phyloP scores from a whole-genome alignment of 2,797 vertebrate species.

The Cynodonichthys magdalenae region DNA sequence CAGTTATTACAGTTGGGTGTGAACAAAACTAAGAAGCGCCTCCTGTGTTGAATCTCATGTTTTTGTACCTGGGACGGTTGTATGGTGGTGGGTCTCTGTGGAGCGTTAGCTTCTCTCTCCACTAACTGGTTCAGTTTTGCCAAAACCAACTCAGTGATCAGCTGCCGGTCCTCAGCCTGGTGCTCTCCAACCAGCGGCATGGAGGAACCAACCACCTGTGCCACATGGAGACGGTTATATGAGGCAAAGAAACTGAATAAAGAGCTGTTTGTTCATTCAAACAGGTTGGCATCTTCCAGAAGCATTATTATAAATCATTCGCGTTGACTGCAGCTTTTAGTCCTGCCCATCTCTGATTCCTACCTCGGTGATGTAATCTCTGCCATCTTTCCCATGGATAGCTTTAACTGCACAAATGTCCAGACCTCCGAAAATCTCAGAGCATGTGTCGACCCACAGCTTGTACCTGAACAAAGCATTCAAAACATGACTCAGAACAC shows the following conservation, averaged over 20 bases:
- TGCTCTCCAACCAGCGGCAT: conserved; percentile 95
- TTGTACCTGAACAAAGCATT: conserved; percentile 86
- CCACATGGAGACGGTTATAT: conserved; percentile 12
- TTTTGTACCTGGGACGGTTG: conserved; percentile 90
- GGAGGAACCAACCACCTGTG: conserved; percentile 92
- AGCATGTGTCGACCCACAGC: conserved; percentile 95
- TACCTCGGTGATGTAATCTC: conserved; percentile 98
- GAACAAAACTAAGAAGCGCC: not conserved
- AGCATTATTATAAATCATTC: not conserved
- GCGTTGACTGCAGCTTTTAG: conserved; percentile 3
- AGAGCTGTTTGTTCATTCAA: no score
- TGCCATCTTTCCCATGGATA: conserved; percentile 96
- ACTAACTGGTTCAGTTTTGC: conserved; percentile 88
- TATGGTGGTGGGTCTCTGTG: conserved; percentile 90
- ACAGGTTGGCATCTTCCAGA: not conserved
- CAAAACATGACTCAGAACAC: not conserved
- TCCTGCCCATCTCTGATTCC: conserved; percentile 20
- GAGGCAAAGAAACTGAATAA: not conserved
- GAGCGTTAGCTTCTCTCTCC: conserved; percentile 86
- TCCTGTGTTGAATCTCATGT: no score
- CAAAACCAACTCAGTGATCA: conserved; percentile 90
- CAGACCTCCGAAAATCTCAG: conserved; percentile 94
- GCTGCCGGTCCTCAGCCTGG: conserved; percentile 92
- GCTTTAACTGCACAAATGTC: conserved; percentile 98
- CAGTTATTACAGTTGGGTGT: no score